These are phyloP conservation scores for Actinia tenebrosa DNA, from an alignment of 64 coral and sea anemone species.

Conservation along the genomic window DNA sequence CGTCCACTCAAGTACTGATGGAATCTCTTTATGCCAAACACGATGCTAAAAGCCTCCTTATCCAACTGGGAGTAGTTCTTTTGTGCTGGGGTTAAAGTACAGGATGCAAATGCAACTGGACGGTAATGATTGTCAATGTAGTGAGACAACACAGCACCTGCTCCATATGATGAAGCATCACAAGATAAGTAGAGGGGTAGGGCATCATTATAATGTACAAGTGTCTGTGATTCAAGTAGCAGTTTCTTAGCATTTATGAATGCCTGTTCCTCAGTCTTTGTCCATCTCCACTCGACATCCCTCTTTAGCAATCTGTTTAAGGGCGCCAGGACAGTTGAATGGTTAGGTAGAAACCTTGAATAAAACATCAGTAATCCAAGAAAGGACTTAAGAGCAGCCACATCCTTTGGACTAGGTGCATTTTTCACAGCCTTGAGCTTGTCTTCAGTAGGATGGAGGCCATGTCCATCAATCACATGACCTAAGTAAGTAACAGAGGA, in stretches of 20 bases:
- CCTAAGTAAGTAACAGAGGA: conserved; percentile 26
- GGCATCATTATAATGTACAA: conserved; percentile 49
- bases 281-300: conserved; percentile 25
- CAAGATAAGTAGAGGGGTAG: too few relatives aligned
- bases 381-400: conserved; percentile 44
- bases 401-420: conserved; percentile 46
- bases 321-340: conserved; percentile 41
- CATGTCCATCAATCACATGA: conserved; percentile 31
- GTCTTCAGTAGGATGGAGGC: conserved; percentile 33
- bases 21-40: too few relatives aligned
- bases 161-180: too few relatives aligned
- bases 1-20: too few relatives aligned
- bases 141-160: too few relatives aligned
- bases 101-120: too few relatives aligned
- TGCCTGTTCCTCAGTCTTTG: conserved; percentile 30
- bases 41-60: too few relatives aligned
- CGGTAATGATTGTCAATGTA: too few relatives aligned
- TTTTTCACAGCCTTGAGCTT: conserved; percentile 36
- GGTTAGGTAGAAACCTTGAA: conserved; percentile 52
- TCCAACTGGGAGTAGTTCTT: too few relatives aligned
- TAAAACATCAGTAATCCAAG: conserved; percentile 63
- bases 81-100: too few relatives aligned
- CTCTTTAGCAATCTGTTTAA: too few relatives aligned
- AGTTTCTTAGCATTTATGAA: conserved; percentile 41
- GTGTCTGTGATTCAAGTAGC: conserved; percentile 41